Percentiles rank a stretch among this genome's conserved stretches.
phyloP scores from a whole-genome alignment of 2,888 invertebrate genomes.

The Scaptomyza caliginosa region DNA sequence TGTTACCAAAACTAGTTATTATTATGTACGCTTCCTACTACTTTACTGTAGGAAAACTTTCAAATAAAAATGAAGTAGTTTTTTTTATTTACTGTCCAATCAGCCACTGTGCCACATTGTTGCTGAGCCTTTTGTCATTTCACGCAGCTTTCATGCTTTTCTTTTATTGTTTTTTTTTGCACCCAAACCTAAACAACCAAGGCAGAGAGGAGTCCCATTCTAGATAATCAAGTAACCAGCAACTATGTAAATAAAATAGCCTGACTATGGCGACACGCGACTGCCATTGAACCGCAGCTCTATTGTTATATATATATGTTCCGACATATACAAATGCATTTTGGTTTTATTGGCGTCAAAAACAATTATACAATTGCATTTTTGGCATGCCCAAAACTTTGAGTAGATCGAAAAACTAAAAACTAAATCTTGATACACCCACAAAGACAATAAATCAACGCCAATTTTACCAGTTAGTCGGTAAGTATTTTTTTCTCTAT shows the following conservation, averaged over 20 bases:
- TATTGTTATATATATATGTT: slow-evolving; percentile 17
- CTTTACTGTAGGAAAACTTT: too few relatives aligned
- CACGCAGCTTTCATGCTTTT: slow-evolving; percentile 60
- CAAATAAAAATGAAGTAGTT: not conserved
- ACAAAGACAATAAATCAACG: slow-evolving; percentile 72
- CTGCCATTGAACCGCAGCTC: slow-evolving; percentile 45
- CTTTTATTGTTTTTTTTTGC: too few relatives aligned
- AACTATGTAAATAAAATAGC: slow-evolving; percentile 60
- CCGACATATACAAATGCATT: not conserved
- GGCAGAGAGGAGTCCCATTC: slow-evolving; percentile 62
- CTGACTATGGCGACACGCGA: slow-evolving; percentile 57
- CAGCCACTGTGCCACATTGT: slow-evolving; percentile 40
- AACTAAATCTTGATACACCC: slow-evolving; percentile 53
- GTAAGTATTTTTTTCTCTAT: not conserved
- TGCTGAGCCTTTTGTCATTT: slow-evolving; percentile 55
- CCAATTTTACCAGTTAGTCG: slow-evolving; percentile 58
- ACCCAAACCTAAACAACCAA: slow-evolving; percentile 38
- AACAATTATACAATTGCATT: slow-evolving; percentile 69
- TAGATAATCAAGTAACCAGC: slow-evolving; percentile 39
- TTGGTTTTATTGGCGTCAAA: slow-evolving; percentile 9
- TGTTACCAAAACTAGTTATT: slow-evolving; percentile 23
- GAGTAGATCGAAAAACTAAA: slow-evolving; percentile 20
- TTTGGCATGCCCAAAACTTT: slow-evolving; percentile 52
- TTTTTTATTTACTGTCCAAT: not conserved
- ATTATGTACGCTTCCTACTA: too few relatives aligned